Evolutionary conservation across 30 jellyfish, hydroid and myxozoan genomes (phyloP).

Genomic region (Cassiopea xamachana): DNA sequence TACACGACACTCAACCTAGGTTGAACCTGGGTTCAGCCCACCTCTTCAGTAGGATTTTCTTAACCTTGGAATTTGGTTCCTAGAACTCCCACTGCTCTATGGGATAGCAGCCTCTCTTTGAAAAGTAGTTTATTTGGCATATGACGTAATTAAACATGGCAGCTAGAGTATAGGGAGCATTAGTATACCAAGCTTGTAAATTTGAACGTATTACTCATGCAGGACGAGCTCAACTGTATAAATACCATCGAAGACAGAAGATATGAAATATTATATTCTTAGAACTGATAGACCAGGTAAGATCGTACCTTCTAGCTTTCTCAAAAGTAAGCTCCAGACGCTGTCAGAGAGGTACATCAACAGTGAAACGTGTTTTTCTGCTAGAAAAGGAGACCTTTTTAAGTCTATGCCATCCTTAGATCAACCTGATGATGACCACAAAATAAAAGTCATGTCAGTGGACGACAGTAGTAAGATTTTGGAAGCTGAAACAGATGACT

Average conservation of each 20-base stretch:
- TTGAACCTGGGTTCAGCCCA: too few species aligned
- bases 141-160: background rate
- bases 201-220: background rate
- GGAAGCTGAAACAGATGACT: constrained; percentile 38
- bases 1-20: too few species aligned
- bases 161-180: background rate
- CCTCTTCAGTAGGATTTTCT: background rate
- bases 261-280: constrained; percentile 10
- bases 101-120: background rate
- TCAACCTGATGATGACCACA: constrained; percentile 41
- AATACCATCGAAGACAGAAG: background rate
- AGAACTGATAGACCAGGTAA: constrained; percentile 50
- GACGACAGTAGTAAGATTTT: constrained; percentile 22
- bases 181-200: background rate
- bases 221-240: background rate
- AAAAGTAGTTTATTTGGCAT: background rate
- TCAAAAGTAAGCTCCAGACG: background rate
- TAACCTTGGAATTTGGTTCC: background rate
- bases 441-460: constrained; percentile 23
- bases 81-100: background rate
- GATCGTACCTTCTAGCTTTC: constrained; percentile 5
- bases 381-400: constrained; percentile 63
- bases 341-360: constrained; percentile 6
- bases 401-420: constrained; percentile 11
- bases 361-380: constrained; percentile 12